phyloP scores from a whole-genome alignment of 2,888 invertebrate species.

The Machimus atricapillus region DNA sequence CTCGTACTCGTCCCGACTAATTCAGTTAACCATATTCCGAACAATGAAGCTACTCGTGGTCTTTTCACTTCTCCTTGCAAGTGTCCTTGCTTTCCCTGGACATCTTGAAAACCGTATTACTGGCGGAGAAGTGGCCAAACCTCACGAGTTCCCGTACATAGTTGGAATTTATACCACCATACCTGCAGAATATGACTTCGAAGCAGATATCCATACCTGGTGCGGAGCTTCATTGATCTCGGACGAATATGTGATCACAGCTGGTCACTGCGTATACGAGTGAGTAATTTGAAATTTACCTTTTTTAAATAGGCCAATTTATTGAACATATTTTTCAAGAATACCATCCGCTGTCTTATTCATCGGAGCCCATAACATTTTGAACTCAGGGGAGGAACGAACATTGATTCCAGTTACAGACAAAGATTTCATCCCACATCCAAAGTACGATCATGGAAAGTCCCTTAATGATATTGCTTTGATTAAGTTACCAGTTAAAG shows the following conservation, averaged over 20 bases:
- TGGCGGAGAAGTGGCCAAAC: conserved; percentile 41
- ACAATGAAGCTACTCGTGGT: background rate
- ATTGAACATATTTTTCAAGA: conserved; percentile 46
- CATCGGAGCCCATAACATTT: conserved; percentile 59
- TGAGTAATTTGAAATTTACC: conserved; percentile 47
- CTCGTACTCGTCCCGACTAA: background rate
- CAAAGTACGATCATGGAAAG: conserved; percentile 58
- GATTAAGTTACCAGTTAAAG: conserved; percentile 56
- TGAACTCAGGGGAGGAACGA: conserved; percentile 57
- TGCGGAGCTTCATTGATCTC: conserved; percentile 57
- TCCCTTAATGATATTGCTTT: conserved; percentile 59
- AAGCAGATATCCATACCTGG: conserved; percentile 43
- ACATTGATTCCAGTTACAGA: conserved; percentile 58
- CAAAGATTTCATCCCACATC: conserved; percentile 56
- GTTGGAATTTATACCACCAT: conserved; percentile 51
- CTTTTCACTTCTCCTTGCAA: background rate
- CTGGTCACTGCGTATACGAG: conserved; percentile 57
- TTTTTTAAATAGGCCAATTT: background rate
- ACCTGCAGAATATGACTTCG: conserved; percentile 48
- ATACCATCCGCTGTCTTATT: conserved; percentile 58
- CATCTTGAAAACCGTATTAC: conserved; percentile 20
- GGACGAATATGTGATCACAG: conserved; percentile 54
- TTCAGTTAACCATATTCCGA: conserved; percentile 47
- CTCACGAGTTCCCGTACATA: conserved; percentile 55
- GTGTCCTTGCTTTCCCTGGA: background rate